A percentile compares a stretch with the other conserved stretches of the same genome.
Evolutionary conservation across 1,140 invertebrate genomes (phyloP).

Genomic region (Grapholita molesta): DNA sequence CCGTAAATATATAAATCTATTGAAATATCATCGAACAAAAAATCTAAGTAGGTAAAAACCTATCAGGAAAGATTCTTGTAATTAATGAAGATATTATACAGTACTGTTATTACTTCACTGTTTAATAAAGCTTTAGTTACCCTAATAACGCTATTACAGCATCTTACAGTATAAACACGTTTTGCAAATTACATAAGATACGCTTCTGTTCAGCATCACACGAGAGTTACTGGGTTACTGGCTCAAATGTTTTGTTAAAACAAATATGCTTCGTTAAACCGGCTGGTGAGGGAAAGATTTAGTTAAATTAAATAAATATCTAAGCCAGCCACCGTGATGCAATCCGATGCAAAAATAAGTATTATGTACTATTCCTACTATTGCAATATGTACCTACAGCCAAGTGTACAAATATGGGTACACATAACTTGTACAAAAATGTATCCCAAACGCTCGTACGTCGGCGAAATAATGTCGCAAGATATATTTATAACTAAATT

Average conservation of each 20-base stretch:
- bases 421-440: no score
- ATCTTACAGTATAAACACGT: neutral
- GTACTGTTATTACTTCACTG: neutral
- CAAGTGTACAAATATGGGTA: no score
- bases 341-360: slow-evolving; percentile 8
- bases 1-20: no score
- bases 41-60: no score
- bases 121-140: neutral
- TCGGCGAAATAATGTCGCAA: no score
- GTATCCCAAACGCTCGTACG: no score
- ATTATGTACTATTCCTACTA: neutral
- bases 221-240: slow-evolving; percentile 30
- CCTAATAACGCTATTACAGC: neutral
- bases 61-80: no score
- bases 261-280: slow-evolving; percentile 41
- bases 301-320: slow-evolving; percentile 13
- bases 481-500: no score
- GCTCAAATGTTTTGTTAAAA: slow-evolving; percentile 39
- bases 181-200: slow-evolving; percentile 39
- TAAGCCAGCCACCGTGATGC: neutral
- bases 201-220: slow-evolving; percentile 47
- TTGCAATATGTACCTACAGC: no score
- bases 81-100: neutral
- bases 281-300: slow-evolving; percentile 23
- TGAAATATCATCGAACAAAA: no score